Evolutionary conservation across 2,797 vertebrate genomes (phyloP).

Genomic region (Morus bassanus): DNA sequence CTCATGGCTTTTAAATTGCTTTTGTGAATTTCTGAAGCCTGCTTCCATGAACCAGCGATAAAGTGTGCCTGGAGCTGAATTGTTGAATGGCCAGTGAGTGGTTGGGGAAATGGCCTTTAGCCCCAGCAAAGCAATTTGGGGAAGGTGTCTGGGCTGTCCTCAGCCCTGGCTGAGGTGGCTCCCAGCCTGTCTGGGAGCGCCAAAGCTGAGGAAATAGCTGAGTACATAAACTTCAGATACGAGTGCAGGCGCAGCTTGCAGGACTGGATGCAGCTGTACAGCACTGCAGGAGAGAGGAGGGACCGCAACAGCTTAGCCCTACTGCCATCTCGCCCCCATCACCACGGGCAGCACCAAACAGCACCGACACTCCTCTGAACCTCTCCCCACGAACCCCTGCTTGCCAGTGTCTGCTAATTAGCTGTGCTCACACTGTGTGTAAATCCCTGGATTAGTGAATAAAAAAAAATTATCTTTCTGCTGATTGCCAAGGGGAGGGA

Average conservation of each 20-base stretch:
- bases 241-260: neutral
- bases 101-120: neutral
- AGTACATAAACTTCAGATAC: neutral
- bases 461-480: neutral
- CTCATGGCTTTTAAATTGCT: neutral
- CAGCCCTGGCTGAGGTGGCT: neutral
- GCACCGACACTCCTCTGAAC: neutral
- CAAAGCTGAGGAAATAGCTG: neutral
- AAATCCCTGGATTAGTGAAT: neutral
- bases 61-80: neutral
- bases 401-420: neutral
- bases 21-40: neutral
- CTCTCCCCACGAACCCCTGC: neutral
- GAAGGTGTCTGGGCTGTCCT: neutral
- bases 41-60: neutral
- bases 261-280: neutral
- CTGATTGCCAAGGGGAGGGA: neutral
- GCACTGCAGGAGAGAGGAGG: neutral
- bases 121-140: neutral
- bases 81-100: rapidly evolving
- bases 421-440: neutral
- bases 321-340: neutral
- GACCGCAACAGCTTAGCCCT: neutral
- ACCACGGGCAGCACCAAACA: neutral
- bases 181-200: neutral